These are phyloP conservation scores for Trachops cirrhosus DNA, from an alignment of 2,797 vertebrate genomes.

Conservation along the genomic window DNA sequence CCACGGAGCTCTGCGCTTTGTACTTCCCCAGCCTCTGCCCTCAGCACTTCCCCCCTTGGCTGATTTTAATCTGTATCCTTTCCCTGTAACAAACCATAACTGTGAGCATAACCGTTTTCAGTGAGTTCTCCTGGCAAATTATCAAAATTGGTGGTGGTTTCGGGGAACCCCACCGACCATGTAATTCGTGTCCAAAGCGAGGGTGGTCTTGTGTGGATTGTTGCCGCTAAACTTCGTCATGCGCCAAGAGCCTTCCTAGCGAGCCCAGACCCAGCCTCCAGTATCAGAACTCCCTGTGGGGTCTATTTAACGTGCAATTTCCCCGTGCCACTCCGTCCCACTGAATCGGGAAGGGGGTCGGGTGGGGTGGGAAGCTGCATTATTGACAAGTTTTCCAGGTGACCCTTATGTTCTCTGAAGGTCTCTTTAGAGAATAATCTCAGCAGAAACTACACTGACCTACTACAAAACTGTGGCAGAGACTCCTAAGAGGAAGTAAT, in stretches of 20 bases:
- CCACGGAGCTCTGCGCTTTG: neutral
- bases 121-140: neutral
- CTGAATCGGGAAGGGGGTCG: neutral
- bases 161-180: neutral
- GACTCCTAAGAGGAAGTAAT: neutral
- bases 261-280: neutral
- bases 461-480: neutral
- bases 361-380: neutral
- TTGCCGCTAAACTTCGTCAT: neutral
- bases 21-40: neutral
- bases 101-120: neutral
- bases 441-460: neutral
- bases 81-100: neutral
- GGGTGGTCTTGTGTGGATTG: neutral
- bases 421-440: neutral
- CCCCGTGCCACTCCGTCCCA: neutral
- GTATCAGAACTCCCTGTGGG: neutral
- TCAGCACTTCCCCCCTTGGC: neutral
- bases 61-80: neutral
- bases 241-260: neutral
- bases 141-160: neutral
- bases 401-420: neutral
- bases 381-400: neutral
- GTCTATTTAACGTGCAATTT: neutral
- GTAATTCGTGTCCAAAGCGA: neutral